Base-by-base conservation (phyloP, 2,888 invertebrate genomes). In the Sepiola atlantica region DNA sequence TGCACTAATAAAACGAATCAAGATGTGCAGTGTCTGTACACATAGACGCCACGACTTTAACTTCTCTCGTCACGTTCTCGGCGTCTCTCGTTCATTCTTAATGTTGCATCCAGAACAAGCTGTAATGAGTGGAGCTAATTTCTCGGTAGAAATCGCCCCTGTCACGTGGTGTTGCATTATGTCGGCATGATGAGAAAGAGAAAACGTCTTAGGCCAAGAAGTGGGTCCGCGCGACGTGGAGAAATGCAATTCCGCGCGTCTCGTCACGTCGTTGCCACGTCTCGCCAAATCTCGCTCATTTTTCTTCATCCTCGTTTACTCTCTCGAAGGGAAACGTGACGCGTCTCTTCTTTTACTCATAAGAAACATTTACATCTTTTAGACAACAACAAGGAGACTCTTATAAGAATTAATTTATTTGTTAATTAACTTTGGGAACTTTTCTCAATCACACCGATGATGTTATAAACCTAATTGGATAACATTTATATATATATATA, bases 41-140 rank as follows among this genome's bases (percentile, higher is more conserved):
- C 28, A 77, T 6, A n/a, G 16, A n/a, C 12, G n/a, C n/a, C 16
- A 2, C 77, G 14, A 77, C 16, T 77, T 77, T n/a, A 28, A 12
- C 77, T 14, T 12, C 28, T 77, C 77, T 77, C 28, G 77, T 77
- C 77, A 77, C 77, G 77, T 77, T 77, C 14, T 77, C 61, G 61
- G 24, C 77, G 28, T 28, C 24, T 77, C 77, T 77, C 10, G 12
- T n/a, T n/a, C 14, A n/a, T n/a, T n/a, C 16, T 77, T 77, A 32
- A 12, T 32, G 14, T 77, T n/a, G 14, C n/a, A 16, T 16, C 14
- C 32, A 14, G 6, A 16, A 16, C 77, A 1, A 32, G n/a, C 12
- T 77, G 77, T 77, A 77, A 77, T 77, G n/a, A 77, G 32, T 77
- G n/a, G n/a, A 77, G n/a, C 32, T 77, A 77, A 77, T 77, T 77